phyloP scores from a whole-genome alignment of 2,797 vertebrate species.

The Amazonetta brasiliensis region DNA sequence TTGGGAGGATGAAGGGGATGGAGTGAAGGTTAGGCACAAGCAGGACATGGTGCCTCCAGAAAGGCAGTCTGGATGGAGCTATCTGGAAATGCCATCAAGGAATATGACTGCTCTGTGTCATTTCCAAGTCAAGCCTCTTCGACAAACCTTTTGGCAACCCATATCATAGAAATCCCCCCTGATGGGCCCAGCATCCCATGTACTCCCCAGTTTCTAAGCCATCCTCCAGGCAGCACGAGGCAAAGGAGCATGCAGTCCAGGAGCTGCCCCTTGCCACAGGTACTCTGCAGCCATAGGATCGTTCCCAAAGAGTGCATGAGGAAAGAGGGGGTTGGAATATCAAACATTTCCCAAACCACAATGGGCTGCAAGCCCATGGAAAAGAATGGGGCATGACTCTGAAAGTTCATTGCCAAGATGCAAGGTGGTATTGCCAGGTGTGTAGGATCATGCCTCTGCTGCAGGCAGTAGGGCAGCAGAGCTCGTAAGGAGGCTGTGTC shows the following conservation, averaged over 20 bases:
- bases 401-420: not conserved
- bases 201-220: not conserved
- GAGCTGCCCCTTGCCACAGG: not conserved
- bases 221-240: not conserved
- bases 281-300: not conserved
- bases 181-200: not conserved
- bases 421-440: fast-evolving
- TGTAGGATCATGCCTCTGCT: not conserved
- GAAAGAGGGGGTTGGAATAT: not conserved
- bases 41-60: not conserved
- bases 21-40: not conserved
- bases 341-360: not conserved
- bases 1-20: not conserved
- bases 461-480: not conserved
- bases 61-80: not conserved
- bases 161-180: not conserved
- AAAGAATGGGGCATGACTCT: not conserved
- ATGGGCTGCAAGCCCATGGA: not conserved
- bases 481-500: not conserved
- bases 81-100: not conserved
- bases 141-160: not conserved
- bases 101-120: not conserved
- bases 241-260: not conserved
- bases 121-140: not conserved
- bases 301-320: fast-evolving